phyloP scores from a whole-genome alignment of 2,888 invertebrate genomes.

The Lottia scabra region DNA sequence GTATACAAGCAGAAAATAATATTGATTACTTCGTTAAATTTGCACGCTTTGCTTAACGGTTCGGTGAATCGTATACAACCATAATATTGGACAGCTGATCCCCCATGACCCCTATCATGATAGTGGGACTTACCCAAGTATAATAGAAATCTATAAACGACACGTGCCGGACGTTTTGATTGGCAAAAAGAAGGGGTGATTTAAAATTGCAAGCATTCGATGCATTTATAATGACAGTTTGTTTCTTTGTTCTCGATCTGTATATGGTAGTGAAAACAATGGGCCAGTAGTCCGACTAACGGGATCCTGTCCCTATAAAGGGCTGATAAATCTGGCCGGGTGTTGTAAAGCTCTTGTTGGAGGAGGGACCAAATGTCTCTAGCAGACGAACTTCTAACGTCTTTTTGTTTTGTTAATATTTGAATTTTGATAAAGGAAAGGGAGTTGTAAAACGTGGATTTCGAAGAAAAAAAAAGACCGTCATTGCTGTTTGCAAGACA shows the following conservation, averaged over 20 bases:
- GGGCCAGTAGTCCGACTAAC: background rate
- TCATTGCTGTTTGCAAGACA: too few relatives aligned
- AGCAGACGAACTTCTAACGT: background rate
- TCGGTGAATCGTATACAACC: background rate
- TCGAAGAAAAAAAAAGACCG: too few relatives aligned
- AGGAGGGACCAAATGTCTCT: background rate
- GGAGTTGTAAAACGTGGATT: too few relatives aligned
- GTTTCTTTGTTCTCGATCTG: conserved; percentile 11
- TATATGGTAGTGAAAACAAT: conserved; percentile 11
- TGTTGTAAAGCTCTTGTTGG: background rate
- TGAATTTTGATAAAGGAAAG: too few relatives aligned
- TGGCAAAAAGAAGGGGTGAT: background rate
- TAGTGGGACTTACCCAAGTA: conserved; percentile 13
- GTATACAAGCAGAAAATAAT: background rate
- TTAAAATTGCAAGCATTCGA: too few relatives aligned
- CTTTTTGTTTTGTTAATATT: too few relatives aligned
- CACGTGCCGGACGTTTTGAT: conserved; percentile 27
- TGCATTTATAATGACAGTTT: too few relatives aligned
- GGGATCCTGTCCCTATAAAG: conserved; percentile 1
- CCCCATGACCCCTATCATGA: conserved; percentile 1
- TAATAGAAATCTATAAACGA: conserved; percentile 25
- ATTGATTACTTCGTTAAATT: background rate
- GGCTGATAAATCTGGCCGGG: background rate
- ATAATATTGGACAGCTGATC: too few relatives aligned
- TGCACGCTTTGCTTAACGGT: conserved; percentile 1